Percentiles rank a stretch among this genome's conserved stretches.
phyloP scores from a whole-genome alignment of 2,113 vertebrate genomes.

The Salvelinus fontinalis region DNA sequence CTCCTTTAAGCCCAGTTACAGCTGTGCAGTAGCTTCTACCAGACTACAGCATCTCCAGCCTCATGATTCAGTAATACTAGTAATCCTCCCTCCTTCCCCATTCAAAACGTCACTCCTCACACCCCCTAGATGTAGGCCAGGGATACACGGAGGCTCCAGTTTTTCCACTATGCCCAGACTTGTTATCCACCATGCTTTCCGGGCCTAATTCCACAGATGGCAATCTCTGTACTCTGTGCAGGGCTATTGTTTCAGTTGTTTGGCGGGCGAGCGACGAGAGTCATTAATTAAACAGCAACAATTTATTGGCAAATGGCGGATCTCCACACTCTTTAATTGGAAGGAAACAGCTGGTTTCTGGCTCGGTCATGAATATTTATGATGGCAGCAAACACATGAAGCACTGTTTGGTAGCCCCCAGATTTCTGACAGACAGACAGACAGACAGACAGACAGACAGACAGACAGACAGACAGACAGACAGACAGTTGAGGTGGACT shows the following conservation, averaged over 20 bases:
- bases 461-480: conserved; percentile 6
- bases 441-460: conserved; percentile 6
- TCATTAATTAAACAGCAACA: conserved; percentile 67
- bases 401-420: conserved; percentile 54
- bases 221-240: conserved; percentile 37
- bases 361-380: conserved; percentile 73
- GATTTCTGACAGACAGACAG: conserved; percentile 31
- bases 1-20: conserved; percentile 39
- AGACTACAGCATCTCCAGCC: conserved; percentile 34
- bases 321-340: conserved; percentile 62
- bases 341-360: conserved; percentile 73
- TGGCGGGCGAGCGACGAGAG: conserved; percentile 30
- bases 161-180: not conserved
- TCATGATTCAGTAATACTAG: conserved; percentile 35
- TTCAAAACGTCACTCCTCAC: not conserved
- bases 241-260: conserved; percentile 41
- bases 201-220: conserved; percentile 15
- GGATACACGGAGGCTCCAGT: not conserved
- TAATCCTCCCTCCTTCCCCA: conserved; percentile 20
- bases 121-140: conserved; percentile 11
- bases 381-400: conserved; percentile 47
- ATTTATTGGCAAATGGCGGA: conserved; percentile 64
- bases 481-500: conserved; percentile 26
- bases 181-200: conserved; percentile 36
- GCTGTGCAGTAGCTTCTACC: conserved; percentile 52